Base-by-base conservation (phyloP, 2,797 vertebrate genomes). In the Poeciliopsis paucimaculata region DNA sequence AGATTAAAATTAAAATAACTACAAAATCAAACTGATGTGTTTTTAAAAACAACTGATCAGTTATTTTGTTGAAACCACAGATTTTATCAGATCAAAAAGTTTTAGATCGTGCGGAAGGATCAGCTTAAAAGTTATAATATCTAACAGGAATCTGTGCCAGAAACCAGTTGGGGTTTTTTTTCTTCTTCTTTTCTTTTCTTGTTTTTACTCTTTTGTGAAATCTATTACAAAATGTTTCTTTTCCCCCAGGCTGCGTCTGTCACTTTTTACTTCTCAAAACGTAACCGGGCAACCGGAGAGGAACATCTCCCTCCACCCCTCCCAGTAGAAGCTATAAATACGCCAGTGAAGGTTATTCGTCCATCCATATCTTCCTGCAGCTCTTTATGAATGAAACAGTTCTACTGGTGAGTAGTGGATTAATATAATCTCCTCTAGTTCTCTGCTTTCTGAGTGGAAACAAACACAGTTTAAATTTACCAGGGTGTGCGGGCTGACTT, bases 391-490 rank as follows among this genome's bases (percentile, higher is more conserved):
- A 68, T 46, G 18, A 72, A 70, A 46, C 2, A 4, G 43, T 28
- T 15, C 66, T 0, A 1, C 34, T 16, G 81, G 81, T 87, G 80
- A 89, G 83, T 83, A 31, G 47, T n/a, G 34, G 8, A 39, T 72
- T 64, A 5, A 51, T 57, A 12, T 34, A 8, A 76, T 78, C 39
- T 77, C 46, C 23, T 45, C 39, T 70, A 70, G 45, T 70, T 70
- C 66, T 66, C 36, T 66, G 64, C 20, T 11, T 39, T 39, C 18
- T 26, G 36, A n/a, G 11, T 15, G 41, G 66, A 70, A 70, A 45
- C 39, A 45, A 9, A 68, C 23, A 43, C 66, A n/a, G 41, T 43
- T 18, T 43, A 70, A 45, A 13, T 43, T 70, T 15, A 45, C 23
- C 66, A 13, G 1, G 41, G 23, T 43, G 39, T 43, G 66, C 2